These are phyloP conservation scores for Amphipoea oculea DNA, from an alignment of 2,888 invertebrate species.

Conservation along the genomic window DNA sequence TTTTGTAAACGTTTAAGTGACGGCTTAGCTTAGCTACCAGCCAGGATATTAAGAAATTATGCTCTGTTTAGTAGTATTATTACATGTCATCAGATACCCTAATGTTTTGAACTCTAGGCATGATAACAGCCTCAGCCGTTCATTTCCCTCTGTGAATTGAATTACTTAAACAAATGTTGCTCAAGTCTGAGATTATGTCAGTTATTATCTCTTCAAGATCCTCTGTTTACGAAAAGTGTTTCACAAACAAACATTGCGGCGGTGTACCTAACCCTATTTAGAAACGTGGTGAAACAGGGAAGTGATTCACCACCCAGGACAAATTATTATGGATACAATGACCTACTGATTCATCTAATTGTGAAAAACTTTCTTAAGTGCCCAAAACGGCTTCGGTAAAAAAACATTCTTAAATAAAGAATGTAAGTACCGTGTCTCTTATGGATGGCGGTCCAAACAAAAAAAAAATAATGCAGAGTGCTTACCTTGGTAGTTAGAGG, in stretches of 20 bases:
- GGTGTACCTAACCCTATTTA: neutral
- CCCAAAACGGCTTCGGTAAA: neutral
- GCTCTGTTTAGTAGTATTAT: neutral
- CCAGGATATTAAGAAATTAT: too few relatives aligned
- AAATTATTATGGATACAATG: conserved; percentile 1
- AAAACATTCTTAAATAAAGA: neutral
- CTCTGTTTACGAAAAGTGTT: neutral
- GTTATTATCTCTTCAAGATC: conserved; percentile 17
- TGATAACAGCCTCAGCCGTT: neutral
- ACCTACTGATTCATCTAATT: conserved; percentile 8
- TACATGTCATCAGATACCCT: neutral
- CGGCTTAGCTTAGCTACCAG: neutral
- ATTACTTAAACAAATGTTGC: neutral
- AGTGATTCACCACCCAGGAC: conserved; percentile 1
- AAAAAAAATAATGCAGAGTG: neutral
- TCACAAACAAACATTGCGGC: neutral
- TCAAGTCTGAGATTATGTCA: neutral
- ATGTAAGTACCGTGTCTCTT: neutral
- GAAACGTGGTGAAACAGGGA: neutral
- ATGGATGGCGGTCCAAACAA: too few relatives aligned
- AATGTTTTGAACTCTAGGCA: neutral
- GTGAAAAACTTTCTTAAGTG: neutral
- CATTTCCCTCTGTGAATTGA: conserved; percentile 8
- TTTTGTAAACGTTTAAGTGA: neutral
- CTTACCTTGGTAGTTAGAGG: conserved; percentile 92